A percentile compares a stretch with the other conserved stretches of the same genome.
Evolutionary conservation across 2,797 vertebrate genomes (phyloP).

Genomic region (Neosalanx taihuensis): DNA sequence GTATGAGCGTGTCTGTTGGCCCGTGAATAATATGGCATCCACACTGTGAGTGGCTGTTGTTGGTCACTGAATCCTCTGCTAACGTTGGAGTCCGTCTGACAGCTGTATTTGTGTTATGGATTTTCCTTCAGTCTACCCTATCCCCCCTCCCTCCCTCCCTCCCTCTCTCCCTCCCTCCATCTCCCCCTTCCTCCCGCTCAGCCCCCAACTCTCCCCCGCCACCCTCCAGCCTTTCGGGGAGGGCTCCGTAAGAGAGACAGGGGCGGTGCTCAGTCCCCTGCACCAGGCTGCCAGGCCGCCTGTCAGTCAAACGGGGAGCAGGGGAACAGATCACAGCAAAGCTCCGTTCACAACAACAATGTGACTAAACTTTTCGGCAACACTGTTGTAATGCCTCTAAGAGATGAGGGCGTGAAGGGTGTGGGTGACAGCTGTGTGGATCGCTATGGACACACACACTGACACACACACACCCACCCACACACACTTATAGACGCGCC

Average conservation of each 20-base stretch:
- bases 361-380: slow-evolving; percentile 68
- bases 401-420: slow-evolving; percentile 56
- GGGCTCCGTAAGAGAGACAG: slow-evolving; percentile 75
- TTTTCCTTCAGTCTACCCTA: slow-evolving; percentile 76
- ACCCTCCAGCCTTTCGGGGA: slow-evolving; percentile 65
- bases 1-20: slow-evolving; percentile 20
- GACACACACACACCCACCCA: not conserved
- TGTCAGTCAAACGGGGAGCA: slow-evolving; percentile 68
- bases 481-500: slow-evolving; percentile 27
- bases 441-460: slow-evolving; percentile 27
- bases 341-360: slow-evolving; percentile 63
- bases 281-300: slow-evolving; percentile 74
- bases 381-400: slow-evolving; percentile 62
- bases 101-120: slow-evolving; percentile 85
- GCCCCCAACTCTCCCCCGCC: slow-evolving; percentile 50
- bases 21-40: slow-evolving; percentile 49
- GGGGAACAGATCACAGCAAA: slow-evolving; percentile 67
- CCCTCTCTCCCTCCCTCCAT: slow-evolving; percentile 40
- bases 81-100: slow-evolving; percentile 73
- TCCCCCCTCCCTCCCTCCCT: slow-evolving; percentile 50
- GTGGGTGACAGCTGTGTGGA: slow-evolving; percentile 63
- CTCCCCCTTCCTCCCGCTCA: slow-evolving; percentile 38
- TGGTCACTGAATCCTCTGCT: slow-evolving; percentile 62
- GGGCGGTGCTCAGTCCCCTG: slow-evolving; percentile 75
- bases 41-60: slow-evolving; percentile 36